phyloP scores from a whole-genome alignment of 2,888 invertebrate species.

The Steinernema hermaphroditum region DNA sequence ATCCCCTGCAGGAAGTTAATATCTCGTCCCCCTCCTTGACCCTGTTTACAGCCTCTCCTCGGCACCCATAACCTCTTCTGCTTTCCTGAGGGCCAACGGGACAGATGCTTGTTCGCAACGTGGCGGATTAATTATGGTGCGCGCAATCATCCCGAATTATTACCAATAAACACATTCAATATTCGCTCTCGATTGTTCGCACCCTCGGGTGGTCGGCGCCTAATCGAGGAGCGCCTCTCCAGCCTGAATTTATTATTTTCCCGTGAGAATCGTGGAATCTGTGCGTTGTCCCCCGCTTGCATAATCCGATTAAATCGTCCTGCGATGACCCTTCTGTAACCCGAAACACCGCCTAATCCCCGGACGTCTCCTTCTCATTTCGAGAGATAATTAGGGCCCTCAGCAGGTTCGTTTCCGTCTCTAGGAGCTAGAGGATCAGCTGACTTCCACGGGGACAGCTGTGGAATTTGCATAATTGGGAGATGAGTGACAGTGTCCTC shows the following conservation, averaged over 20 bases:
- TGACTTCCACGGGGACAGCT: constrained; percentile 21
- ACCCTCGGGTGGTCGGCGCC: constrained; percentile 25
- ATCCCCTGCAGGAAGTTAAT: not conserved
- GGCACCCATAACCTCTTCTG: not conserved
- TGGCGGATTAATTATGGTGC: constrained; percentile 22
- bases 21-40: constrained; percentile 4
- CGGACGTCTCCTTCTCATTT: constrained; percentile 1
- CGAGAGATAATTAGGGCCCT: constrained; percentile 12
- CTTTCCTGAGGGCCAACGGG: constrained; percentile 7
- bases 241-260: not conserved
- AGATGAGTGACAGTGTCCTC: constrained; percentile 18
- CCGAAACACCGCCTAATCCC: constrained; percentile 30
- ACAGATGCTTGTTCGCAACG: constrained; percentile 30
- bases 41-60: constrained; percentile 6
- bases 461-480: constrained; percentile 27
- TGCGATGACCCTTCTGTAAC: constrained; percentile 30
- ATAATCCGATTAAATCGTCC: constrained; percentile 26
- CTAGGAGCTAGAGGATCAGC: constrained; percentile 5
- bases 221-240: constrained; percentile 20
- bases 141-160: constrained; percentile 29
- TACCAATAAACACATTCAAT: constrained; percentile 31
- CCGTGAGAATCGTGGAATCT: not conserved
- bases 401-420: constrained; percentile 27
- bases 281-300: constrained; percentile 21
- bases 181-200: constrained; percentile 28